phyloP scores from a whole-genome alignment of 2,888 invertebrate genomes.

The Eulithis prunata region DNA sequence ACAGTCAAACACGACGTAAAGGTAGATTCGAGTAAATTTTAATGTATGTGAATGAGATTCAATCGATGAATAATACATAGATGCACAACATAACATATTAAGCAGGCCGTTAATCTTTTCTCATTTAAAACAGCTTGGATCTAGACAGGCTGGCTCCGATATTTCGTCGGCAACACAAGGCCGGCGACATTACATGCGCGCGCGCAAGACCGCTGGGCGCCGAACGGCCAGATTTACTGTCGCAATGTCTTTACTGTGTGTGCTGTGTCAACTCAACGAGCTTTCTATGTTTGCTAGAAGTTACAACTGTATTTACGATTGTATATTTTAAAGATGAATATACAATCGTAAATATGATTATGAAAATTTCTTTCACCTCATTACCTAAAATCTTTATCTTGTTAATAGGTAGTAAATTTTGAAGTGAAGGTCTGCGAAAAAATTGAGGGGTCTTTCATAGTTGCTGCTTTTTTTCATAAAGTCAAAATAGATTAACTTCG shows the following conservation, averaged over 20 bases:
- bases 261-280: constrained; percentile 3
- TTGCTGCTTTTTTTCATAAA: too few relatives aligned
- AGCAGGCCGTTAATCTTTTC: constrained; percentile 17
- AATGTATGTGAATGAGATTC: constrained; percentile 14
- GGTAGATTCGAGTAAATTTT: neutral
- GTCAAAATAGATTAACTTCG: too few relatives aligned
- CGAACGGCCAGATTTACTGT: constrained; percentile 60
- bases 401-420: neutral
- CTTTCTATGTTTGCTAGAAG: neutral
- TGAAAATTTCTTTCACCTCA: neutral
- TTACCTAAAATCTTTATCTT: neutral
- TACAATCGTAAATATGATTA: too few relatives aligned
- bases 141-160: constrained; percentile 40
- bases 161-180: constrained; percentile 40
- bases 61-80: constrained; percentile 24
- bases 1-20: neutral
- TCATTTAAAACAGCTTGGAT: constrained; percentile 26
- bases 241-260: constrained; percentile 19
- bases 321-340: constrained; percentile 5
- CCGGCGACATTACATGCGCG: constrained; percentile 34
- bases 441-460: too few relatives aligned
- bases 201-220: constrained; percentile 69
- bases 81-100: constrained; percentile 7
- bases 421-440: too few relatives aligned
- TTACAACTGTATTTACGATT: constrained; percentile 4